Base-by-base conservation (phyloP, 92 coral and sea anemone genomes). In the Paragorgia papillata region DNA sequence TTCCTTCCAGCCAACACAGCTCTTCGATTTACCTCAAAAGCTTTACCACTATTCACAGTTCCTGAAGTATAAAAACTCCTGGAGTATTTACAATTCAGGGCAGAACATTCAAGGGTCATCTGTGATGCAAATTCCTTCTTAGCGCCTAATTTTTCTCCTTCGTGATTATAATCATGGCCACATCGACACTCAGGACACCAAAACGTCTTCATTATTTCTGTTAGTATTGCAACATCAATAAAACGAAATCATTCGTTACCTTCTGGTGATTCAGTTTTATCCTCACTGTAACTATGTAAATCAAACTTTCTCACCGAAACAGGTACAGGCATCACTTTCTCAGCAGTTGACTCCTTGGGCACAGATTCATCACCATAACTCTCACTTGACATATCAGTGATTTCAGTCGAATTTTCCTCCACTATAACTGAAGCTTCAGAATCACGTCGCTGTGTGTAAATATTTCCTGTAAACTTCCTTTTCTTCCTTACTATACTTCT, bases 41-140 rank as follows among this genome's bases (percentile, higher is more conserved):
- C 58, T 51, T 51, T 17, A 17, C 8, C 6, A 51, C 17, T 22
- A 51, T 65, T 41, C 28, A 76, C 54, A 54, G 66, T 66, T 33
- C 30, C 32, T 53, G 82, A 85, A 7, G 89, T 63, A 44, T 80
- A 80, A 80, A 85, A 84, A 33, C 43, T 62, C 43, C 37, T 48
- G 20, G 56, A 75, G 62, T 51, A 84, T 0, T 33, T 20, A 28
- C 88, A 85, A 70, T 61, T 85, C 44, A 17, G 5, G 4, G 69
- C 55, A 3, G 63, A 21, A 59, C 76, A 75, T 29, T 53, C 64
- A n/a, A 75, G 19, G 48, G 66, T 44, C 57, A 80, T 75, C n/a
- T 69, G 88, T 28, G 80, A 61, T 18, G 79, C 88, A 54, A 79
- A 56, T 12, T 84, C 88, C 84, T 79, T 79, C 73, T 84, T 81